A percentile compares a stretch with the other conserved stretches of the same genome.
Evolutionary conservation across 2,113 vertebrate species (phyloP).

Genomic region (Anthoscopus minutus): DNA sequence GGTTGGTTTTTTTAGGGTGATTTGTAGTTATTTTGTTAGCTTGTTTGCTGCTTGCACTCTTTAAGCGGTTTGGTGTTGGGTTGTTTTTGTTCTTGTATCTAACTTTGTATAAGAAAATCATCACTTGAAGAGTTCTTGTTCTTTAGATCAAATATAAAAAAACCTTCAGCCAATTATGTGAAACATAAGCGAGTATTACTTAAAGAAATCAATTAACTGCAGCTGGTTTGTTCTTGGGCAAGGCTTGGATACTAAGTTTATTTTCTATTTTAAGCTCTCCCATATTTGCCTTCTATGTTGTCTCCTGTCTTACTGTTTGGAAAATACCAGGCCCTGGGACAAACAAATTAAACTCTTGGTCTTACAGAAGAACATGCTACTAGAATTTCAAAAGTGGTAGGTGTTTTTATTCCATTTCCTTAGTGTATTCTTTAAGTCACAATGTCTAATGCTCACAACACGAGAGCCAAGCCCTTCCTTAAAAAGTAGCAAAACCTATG

Average conservation of each 20-base stretch:
- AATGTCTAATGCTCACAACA: background rate
- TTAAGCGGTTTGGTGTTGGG: background rate
- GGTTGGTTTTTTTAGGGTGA: background rate
- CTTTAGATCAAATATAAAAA: background rate
- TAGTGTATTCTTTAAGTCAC: background rate
- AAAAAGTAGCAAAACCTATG: background rate
- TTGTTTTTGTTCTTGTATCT: background rate
- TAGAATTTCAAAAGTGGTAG: background rate
- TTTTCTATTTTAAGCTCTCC: background rate
- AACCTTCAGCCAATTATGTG: background rate
- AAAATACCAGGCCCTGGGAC: background rate
- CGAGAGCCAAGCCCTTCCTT: background rate
- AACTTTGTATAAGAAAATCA: background rate
- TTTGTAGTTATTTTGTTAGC: background rate
- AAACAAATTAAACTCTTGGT: background rate
- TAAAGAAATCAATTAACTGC: background rate
- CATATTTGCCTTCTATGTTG: background rate
- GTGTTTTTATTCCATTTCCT: background rate
- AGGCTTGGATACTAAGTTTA: background rate
- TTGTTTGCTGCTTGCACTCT: background rate
- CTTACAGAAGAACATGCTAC: accelerated
- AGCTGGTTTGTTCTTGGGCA: background rate
- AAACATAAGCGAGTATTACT: background rate
- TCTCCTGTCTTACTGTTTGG: background rate
- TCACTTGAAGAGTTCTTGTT: background rate